Percentiles rank a stretch among this genome's conserved stretches.
These are phyloP conservation scores for Chinchilla lanigera DNA, from an alignment of 2,113 vertebrate genomes.

Conservation along the genomic window DNA sequence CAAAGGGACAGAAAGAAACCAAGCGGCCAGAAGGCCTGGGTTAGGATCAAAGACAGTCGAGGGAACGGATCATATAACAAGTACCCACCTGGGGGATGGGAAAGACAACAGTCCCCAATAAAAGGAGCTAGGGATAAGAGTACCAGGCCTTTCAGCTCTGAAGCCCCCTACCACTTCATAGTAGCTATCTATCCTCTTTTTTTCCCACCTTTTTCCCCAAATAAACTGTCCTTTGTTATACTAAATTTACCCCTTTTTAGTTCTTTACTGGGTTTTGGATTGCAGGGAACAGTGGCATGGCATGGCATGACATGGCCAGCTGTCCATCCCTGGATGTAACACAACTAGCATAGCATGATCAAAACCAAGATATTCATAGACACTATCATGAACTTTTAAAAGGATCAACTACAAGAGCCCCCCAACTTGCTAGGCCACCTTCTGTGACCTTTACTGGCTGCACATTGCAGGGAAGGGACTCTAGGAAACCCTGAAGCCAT, in stretches of 20 bases:
- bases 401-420: not conserved
- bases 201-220: not conserved
- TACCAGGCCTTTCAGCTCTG: not conserved
- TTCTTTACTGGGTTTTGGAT: not conserved
- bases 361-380: slow-evolving; percentile 13
- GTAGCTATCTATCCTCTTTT: not conserved
- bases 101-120: not conserved
- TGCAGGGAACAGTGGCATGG: not conserved
- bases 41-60: not conserved
- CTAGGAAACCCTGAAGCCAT: not conserved
- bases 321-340: not conserved
- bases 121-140: not conserved
- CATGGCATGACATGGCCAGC: not conserved
- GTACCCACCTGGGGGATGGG: not conserved
- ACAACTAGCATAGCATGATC: not conserved
- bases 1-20: not conserved
- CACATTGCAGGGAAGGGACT: not conserved
- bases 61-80: not conserved
- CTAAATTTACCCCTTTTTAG: not conserved
- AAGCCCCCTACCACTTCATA: not conserved
- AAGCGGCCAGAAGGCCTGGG: not conserved
- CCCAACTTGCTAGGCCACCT: not conserved
- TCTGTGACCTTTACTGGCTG: not conserved
- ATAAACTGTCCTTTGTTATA: not conserved
- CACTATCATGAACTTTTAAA: not conserved